These are phyloP conservation scores for Zaprionus kolodkinae DNA, from an alignment of 1,140 invertebrate genomes.

Conservation along the genomic window DNA sequence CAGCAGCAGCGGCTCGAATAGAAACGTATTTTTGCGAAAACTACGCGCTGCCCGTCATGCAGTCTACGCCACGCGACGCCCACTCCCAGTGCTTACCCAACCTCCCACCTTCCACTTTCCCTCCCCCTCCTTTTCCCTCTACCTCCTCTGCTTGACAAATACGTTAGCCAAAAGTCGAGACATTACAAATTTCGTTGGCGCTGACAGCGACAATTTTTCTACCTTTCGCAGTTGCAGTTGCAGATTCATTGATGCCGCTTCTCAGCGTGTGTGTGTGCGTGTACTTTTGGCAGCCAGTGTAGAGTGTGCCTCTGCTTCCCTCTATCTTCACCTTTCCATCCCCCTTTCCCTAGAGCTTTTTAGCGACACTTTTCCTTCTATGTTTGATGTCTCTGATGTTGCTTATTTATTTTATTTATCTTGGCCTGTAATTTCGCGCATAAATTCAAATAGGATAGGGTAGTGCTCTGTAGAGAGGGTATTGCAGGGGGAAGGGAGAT, in stretches of 20 bases:
- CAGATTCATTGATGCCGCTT: slow-evolving; percentile 78
- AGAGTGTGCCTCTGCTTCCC: slow-evolving; percentile 31
- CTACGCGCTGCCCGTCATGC: slow-evolving; percentile 60
- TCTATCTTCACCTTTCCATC: too few species aligned
- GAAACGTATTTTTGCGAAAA: slow-evolving; percentile 52
- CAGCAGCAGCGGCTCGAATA: slow-evolving; percentile 49
- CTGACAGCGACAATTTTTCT: slow-evolving; percentile 76
- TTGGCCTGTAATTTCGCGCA: slow-evolving; percentile 80
- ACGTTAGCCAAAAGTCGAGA: slow-evolving; percentile 49
- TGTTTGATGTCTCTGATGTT: slow-evolving; percentile 71
- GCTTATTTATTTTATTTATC: slow-evolving; percentile 70
- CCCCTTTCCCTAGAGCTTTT: not conserved
- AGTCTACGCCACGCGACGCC: slow-evolving; percentile 81
- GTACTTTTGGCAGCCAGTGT: slow-evolving; percentile 71
- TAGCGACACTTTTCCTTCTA: slow-evolving; percentile 59
- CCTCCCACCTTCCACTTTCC: not conserved
- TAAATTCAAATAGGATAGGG: slow-evolving; percentile 56
- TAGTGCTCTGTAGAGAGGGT: not conserved
- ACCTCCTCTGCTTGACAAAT: slow-evolving; percentile 38
- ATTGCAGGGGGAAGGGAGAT: not conserved
- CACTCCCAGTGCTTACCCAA: slow-evolving; percentile 27
- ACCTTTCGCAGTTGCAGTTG: slow-evolving; percentile 44
- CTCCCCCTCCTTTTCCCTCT: not conserved
- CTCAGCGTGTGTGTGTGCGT: slow-evolving; percentile 42
- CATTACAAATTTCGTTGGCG: slow-evolving; percentile 67